Evolutionary conservation across 1,140 invertebrate species (phyloP).

Genomic region (Anoplophora glabripennis): DNA sequence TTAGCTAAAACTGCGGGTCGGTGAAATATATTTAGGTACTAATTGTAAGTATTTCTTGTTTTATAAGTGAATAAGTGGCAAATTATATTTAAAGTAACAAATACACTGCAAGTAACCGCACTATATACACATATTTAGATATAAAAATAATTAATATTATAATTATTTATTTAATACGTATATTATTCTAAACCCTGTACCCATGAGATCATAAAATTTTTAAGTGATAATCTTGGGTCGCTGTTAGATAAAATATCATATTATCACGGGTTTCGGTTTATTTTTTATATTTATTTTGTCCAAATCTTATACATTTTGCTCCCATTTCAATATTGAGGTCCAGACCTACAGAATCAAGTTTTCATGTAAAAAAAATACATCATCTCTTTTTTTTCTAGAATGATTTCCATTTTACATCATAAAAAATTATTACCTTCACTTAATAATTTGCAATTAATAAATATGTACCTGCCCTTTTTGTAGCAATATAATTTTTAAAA

Average conservation of each 20-base stretch:
- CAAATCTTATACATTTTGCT: too few species aligned
- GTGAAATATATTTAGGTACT: constrained; percentile 5
- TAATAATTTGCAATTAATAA: too few species aligned
- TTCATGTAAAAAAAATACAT: too few species aligned
- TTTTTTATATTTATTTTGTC: too few species aligned
- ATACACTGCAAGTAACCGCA: not conserved
- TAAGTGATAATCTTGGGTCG: not conserved
- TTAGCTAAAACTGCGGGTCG: constrained; percentile 18
- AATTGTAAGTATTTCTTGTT: constrained; percentile 1
- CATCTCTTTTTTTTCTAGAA: too few species aligned
- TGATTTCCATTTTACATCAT: too few species aligned
- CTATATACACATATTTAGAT: not conserved
- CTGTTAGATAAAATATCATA: too few species aligned
- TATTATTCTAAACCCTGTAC: not conserved
- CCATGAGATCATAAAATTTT: not conserved
- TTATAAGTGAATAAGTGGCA: constrained; percentile 27
- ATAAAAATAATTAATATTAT: not conserved
- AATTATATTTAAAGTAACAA: constrained; percentile 6
- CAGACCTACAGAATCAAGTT: too few species aligned
- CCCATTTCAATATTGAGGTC: too few species aligned
- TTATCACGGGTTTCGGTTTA: too few species aligned
- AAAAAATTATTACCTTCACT: not conserved
- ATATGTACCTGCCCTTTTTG: too few species aligned
- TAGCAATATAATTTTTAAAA: too few species aligned
- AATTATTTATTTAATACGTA: not conserved